phyloP scores from a whole-genome alignment of 2,797 vertebrate species.

The Halcyon chelicuti region DNA sequence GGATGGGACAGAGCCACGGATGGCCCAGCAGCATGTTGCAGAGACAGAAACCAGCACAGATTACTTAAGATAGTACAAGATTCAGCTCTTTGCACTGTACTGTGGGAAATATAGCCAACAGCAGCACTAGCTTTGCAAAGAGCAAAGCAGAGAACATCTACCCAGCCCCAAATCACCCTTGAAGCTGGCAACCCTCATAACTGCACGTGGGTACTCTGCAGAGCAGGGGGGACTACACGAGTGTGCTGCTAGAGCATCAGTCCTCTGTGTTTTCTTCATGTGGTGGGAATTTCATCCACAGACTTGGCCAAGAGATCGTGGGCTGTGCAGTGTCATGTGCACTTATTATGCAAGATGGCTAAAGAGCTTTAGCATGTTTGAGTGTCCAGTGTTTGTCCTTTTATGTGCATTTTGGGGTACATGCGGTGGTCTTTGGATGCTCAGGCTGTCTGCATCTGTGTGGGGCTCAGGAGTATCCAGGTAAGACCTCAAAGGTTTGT shows the following conservation, averaged over 20 bases:
- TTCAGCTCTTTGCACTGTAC: background rate
- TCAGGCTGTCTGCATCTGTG: background rate
- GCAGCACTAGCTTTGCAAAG: background rate
- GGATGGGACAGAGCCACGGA: background rate
- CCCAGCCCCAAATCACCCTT: background rate
- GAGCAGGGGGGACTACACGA: rapidly evolving
- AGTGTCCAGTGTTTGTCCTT: background rate
- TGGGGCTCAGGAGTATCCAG: background rate
- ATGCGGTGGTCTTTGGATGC: background rate
- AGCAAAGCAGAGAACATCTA: background rate
- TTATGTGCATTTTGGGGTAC: background rate
- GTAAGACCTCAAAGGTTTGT: background rate
- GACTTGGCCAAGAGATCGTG: background rate
- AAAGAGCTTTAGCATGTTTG: background rate
- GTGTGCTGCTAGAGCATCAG: background rate
- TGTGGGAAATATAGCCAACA: background rate
- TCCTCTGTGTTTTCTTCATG: background rate
- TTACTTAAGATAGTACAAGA: background rate
- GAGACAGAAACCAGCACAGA: background rate
- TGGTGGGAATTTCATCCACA: background rate
- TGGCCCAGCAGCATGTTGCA: background rate
- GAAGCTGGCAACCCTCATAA: background rate
- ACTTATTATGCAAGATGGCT: background rate
- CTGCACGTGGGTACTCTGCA: rapidly evolving
- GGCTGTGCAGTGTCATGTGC: background rate